These are phyloP conservation scores for Lutraria rhynchaena DNA, from an alignment of 1,140 invertebrate species.

Conservation along the genomic window DNA sequence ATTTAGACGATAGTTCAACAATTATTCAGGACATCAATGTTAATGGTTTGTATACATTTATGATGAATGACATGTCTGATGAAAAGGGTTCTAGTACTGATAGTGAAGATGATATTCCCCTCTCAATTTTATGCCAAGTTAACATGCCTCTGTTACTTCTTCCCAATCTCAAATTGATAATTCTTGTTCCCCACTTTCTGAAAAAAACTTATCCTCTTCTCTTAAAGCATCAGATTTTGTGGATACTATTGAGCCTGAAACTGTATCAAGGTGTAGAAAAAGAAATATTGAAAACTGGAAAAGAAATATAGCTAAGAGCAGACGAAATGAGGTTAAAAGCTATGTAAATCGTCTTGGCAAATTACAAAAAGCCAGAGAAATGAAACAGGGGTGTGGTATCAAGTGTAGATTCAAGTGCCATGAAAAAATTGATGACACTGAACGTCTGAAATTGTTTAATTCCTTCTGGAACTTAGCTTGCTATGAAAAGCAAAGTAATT, in stretches of 20 bases:
- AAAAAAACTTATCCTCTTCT: too few relatives aligned
- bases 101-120: too few relatives aligned
- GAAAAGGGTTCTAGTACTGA: too few relatives aligned
- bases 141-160: too few relatives aligned
- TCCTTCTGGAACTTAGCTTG: constrained; percentile 13
- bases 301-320: constrained; percentile 3
- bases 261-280: not conserved
- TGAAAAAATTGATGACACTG: not conserved
- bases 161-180: too few relatives aligned
- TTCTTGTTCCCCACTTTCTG: too few relatives aligned
- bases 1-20: too few relatives aligned
- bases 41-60: too few relatives aligned
- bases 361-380: not conserved
- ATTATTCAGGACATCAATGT: too few relatives aligned
- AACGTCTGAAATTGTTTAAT: constrained; percentile 7
- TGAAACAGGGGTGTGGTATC: constrained; percentile 10
- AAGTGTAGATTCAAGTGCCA: constrained; percentile 20
- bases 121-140: too few relatives aligned
- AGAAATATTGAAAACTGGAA: constrained; percentile 23
- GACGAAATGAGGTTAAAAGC: constrained; percentile 11
- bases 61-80: too few relatives aligned
- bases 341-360: not conserved
- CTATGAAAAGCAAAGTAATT: constrained; percentile 19
- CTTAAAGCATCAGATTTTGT: too few relatives aligned
- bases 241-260: not conserved